A percentile compares a stretch with the other conserved stretches of the same genome.
Evolutionary conservation across 2,113 vertebrate species (phyloP).

Genomic region (Ctenodactylus gundi): DNA sequence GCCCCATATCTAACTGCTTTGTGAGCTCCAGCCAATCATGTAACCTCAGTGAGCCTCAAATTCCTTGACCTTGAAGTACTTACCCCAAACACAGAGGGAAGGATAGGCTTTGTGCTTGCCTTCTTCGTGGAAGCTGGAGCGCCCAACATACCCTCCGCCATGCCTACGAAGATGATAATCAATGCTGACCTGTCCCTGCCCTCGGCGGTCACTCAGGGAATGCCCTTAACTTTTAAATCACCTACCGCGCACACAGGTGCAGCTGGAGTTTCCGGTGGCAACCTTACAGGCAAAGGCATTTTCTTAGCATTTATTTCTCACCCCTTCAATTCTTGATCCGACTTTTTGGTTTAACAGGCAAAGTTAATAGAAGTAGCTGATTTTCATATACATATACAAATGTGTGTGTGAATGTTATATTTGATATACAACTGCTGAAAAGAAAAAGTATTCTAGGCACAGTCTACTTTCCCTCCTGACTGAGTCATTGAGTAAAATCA

Average conservation of each 20-base stretch:
- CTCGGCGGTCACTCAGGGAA: neutral
- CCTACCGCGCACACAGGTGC: neutral
- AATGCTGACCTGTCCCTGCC: neutral
- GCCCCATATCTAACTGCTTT: neutral
- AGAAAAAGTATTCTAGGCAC: conserved; percentile 12
- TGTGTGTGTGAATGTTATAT: neutral
- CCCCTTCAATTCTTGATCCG: neutral
- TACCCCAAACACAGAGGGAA: no score
- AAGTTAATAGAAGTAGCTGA: conserved; percentile 15
- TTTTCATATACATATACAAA: neutral
- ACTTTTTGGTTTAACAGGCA: neutral
- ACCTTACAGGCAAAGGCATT: neutral
- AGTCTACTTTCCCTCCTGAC: conserved; percentile 6
- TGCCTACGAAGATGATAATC: no score
- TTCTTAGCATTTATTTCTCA: neutral
- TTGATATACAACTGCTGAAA: conserved; percentile 8
- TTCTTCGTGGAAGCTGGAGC: neutral
- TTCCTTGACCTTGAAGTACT: neutral
- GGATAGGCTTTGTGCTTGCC: neutral
- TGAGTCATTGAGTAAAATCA: neutral
- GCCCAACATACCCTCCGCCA: neutral
- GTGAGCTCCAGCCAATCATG: neutral
- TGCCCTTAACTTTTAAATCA: neutral
- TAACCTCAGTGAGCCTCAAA: neutral
- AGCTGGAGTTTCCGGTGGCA: neutral